These are phyloP conservation scores for Teinopalpus imperialis DNA, from an alignment of 2,888 invertebrate genomes.

Conservation along the genomic window DNA sequence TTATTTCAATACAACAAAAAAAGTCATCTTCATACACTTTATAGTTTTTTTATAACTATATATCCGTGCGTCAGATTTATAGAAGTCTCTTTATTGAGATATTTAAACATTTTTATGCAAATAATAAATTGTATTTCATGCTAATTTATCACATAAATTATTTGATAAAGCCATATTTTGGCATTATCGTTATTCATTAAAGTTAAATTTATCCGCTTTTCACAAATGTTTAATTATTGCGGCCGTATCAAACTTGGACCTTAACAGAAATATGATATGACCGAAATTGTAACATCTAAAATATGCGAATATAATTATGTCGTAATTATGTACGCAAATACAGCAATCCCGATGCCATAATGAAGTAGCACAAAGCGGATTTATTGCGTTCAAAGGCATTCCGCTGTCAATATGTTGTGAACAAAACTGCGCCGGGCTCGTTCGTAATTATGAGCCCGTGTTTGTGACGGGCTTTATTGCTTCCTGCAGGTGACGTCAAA, in stretches of 20 bases:
- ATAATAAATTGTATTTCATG: too few relatives aligned
- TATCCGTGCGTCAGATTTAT: too few relatives aligned
- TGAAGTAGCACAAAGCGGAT: conserved; percentile 56
- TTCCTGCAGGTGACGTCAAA: conserved; percentile 73
- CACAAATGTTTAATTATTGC: conserved; percentile 3
- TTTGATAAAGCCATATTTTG: neutral
- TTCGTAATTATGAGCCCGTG: conserved; percentile 63
- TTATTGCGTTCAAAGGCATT: conserved; percentile 58
- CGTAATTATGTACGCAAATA: conserved; percentile 41
- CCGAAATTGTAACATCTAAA: conserved; percentile 11
- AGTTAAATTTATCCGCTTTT: conserved; percentile 7
- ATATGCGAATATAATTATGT: conserved; percentile 27
- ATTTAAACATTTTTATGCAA: too few relatives aligned
- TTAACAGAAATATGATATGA: conserved; percentile 2
- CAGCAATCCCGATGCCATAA: conserved; percentile 46
- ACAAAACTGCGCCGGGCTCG: conserved; percentile 45
- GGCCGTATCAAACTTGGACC: conserved; percentile 2
- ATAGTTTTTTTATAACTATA: too few relatives aligned
- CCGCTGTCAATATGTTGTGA: conserved; percentile 61
- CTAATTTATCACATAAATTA: too few relatives aligned
- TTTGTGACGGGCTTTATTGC: conserved; percentile 63
- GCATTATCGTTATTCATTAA: conserved; percentile 1
- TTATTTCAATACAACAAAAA: too few relatives aligned
- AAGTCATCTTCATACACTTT: too few relatives aligned
- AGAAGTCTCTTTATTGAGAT: too few relatives aligned